A percentile compares a stretch with the other conserved stretches of the same genome.
Conservation (phyloP, 2,113 vertebrate genomes). For the Galbula dea region DNA sequence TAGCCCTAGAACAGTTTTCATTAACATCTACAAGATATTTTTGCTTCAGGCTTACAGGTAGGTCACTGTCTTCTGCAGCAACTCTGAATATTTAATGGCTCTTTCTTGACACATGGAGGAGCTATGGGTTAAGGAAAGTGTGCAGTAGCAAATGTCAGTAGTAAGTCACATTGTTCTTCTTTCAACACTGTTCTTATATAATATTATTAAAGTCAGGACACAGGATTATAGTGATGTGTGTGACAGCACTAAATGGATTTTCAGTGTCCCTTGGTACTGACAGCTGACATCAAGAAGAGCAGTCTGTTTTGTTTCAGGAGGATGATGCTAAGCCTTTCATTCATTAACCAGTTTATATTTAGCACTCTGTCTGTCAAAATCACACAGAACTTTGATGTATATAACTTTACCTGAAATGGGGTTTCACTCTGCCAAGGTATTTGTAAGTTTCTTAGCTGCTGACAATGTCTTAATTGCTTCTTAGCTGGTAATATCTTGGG, state of each 20-base stretch:
- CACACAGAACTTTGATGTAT: background rate
- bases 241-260: background rate
- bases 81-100: background rate
- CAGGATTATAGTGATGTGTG: background rate
- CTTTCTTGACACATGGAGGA: background rate
- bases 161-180: background rate
- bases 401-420: background rate
- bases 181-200: background rate
- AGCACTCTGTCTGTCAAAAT: slow-evolving; percentile 22
- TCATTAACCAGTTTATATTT: slow-evolving; percentile 10
- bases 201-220: background rate
- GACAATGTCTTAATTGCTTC: background rate
- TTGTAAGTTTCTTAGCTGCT: slow-evolving; percentile 4
- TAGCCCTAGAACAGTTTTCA: slow-evolving; percentile 78
- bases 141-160: background rate
- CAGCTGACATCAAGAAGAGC: background rate
- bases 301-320: background rate
- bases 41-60: slow-evolving; percentile 93
- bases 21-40: slow-evolving; percentile 87
- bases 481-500: background rate
- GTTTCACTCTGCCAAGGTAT: background rate
- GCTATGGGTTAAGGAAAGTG: background rate
- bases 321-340: background rate
- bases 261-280: background rate
- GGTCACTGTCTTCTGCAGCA: background rate